Percentiles rank a stretch among this genome's conserved stretches.
Evolutionary conservation across 2,888 invertebrate species (phyloP).

Genomic region (Smittia sp.): DNA sequence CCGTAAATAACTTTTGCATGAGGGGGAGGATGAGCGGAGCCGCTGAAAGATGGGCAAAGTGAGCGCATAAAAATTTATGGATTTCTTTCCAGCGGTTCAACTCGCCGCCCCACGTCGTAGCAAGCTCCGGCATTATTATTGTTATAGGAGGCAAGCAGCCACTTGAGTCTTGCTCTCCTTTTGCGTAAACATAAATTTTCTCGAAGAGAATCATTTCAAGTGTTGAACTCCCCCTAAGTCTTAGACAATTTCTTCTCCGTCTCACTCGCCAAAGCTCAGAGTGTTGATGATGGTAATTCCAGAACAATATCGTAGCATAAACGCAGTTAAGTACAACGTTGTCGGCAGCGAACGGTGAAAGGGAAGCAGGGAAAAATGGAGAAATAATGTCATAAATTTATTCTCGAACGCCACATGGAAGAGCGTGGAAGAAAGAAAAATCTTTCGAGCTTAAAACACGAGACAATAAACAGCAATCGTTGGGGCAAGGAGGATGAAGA

Average conservation of each 20-base stretch:
- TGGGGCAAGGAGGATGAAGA: neutral
- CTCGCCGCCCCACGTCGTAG: neutral
- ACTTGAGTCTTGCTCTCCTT: constrained; percentile 16
- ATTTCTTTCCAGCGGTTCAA: constrained; percentile 14
- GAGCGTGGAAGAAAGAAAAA: neutral
- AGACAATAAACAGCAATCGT: constrained; percentile 29
- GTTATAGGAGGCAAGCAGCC: neutral
- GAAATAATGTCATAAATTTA: constrained; percentile 40
- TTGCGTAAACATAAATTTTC: constrained; percentile 16
- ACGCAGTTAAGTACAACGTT: constrained; percentile 41
- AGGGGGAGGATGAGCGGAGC: neutral
- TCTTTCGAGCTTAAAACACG: constrained; percentile 19
- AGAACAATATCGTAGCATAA: constrained; percentile 35
- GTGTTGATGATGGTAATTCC: constrained; percentile 41
- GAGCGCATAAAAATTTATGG: constrained; percentile 21
- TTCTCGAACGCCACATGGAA: constrained; percentile 19
- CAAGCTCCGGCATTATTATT: neutral
- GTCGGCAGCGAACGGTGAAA: constrained; percentile 30
- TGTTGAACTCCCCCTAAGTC: constrained; percentile 2
- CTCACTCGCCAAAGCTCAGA: constrained; percentile 11
- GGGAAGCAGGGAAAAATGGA: constrained; percentile 1
- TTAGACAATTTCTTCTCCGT: constrained; percentile 24
- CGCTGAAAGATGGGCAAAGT: constrained; percentile 3
- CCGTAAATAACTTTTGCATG: neutral
- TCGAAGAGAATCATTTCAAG: constrained; percentile 11